Conservation (phyloP, 2,888 invertebrate species). For the Capitulum mitella region DNA sequence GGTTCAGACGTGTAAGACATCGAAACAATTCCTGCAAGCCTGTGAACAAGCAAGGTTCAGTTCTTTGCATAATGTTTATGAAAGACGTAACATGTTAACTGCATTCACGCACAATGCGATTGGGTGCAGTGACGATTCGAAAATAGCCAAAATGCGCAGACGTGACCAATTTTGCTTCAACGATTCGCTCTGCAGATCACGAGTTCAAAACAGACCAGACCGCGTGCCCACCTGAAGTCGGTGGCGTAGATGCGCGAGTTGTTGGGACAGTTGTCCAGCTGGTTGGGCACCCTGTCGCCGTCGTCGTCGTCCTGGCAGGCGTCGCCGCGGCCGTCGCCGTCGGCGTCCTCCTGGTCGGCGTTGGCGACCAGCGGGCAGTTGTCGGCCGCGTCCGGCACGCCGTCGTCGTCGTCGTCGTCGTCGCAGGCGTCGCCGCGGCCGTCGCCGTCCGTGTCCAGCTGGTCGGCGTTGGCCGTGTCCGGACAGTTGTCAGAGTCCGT, state of each 20-base stretch:
- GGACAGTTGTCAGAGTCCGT: conserved; percentile 86
- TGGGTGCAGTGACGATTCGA: too few relatives aligned
- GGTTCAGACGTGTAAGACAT: too few relatives aligned
- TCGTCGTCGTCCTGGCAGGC: conserved; percentile 77
- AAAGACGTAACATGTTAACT: too few relatives aligned
- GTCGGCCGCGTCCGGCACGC: conserved; percentile 63
- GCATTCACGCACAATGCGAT: too few relatives aligned
- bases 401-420: conserved; percentile 49
- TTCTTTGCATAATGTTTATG: too few relatives aligned
- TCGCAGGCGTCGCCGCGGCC: conserved; percentile 54
- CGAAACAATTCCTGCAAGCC: too few relatives aligned
- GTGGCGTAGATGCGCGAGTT: conserved; percentile 83
- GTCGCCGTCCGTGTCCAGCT: conserved; percentile 75
- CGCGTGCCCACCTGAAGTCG: conserved; percentile 76
- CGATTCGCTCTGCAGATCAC: too few relatives aligned
- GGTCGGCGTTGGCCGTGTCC: conserved; percentile 74
- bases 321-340: conserved; percentile 73
- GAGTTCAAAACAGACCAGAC: too few relatives aligned
- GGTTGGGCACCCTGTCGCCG: conserved; percentile 68
- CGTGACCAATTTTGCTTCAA: too few relatives aligned
- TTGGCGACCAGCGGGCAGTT: conserved; percentile 76
- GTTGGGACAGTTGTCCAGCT: conserved; percentile 85
- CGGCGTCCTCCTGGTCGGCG: conserved; percentile 64
- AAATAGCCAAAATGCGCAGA: too few relatives aligned
- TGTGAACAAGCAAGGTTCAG: too few relatives aligned